Conservation (phyloP, 1,140 invertebrate species). For the Plutomurus gul region DNA sequence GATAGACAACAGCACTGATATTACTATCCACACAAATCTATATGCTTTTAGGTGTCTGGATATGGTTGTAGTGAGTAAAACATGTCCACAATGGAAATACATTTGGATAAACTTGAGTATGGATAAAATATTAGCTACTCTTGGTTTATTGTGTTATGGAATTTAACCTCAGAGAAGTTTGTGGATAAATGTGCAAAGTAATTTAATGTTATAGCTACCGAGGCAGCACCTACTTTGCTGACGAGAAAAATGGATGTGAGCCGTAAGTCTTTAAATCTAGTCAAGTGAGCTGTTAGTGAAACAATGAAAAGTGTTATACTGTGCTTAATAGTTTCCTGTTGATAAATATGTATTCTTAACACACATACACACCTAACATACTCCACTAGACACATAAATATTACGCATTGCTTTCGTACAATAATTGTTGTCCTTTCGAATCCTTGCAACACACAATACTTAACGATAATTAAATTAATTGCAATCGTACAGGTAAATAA, state of each 20-base stretch:
- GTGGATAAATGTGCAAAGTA: not conserved
- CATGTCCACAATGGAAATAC: not conserved
- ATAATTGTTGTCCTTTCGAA: too few relatives aligned
- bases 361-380: too few relatives aligned
- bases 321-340: slow-evolving; percentile 5
- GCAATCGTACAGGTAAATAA: too few relatives aligned
- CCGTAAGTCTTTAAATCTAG: slow-evolving; percentile 15
- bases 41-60: not conserved
- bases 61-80: not conserved
- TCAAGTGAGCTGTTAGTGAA: slow-evolving; percentile 27
- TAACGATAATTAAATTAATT: too few relatives aligned
- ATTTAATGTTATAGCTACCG: slow-evolving; percentile 6
- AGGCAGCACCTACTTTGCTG: not conserved
- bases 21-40: not conserved
- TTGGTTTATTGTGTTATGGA: slow-evolving; percentile 9
- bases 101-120: slow-evolving; percentile 6
- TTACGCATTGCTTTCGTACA: too few relatives aligned
- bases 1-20: not conserved
- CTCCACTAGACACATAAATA: too few relatives aligned
- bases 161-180: not conserved
- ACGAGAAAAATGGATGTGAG: slow-evolving; percentile 9
- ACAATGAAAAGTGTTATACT: not conserved
- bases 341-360: too few relatives aligned
- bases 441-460: too few relatives aligned
- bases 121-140: slow-evolving; percentile 7